Evolutionary conservation across 2,888 invertebrate species (phyloP).

Genomic region (Mythimna lalbum): DNA sequence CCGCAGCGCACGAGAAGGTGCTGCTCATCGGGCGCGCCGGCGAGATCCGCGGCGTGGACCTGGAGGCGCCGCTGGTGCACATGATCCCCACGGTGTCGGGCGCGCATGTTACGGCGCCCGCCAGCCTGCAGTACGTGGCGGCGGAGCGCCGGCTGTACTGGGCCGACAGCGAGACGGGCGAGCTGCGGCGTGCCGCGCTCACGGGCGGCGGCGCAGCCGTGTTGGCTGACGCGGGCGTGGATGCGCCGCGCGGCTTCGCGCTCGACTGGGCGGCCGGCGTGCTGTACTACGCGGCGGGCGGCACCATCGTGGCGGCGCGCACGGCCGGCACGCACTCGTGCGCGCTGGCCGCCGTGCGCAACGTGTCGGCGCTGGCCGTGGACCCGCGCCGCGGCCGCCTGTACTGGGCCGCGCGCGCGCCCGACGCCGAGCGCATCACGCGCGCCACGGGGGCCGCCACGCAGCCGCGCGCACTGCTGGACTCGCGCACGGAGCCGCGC

Average conservation of each 20-base stretch:
- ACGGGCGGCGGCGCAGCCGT: conserved; percentile 88
- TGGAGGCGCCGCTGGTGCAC: conserved; percentile 93
- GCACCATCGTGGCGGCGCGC: conserved; percentile 93
- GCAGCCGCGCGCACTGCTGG: conserved; percentile 79
- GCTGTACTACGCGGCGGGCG: conserved; percentile 93
- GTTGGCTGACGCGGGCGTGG: conserved; percentile 93
- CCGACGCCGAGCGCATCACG: conserved; percentile 87
- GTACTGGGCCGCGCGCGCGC: conserved; percentile 89
- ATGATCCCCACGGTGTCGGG: conserved; percentile 95
- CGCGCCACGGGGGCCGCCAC: conserved; percentile 93
- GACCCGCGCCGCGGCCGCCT: conserved; percentile 92
- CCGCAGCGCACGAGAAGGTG: conserved; percentile 94
- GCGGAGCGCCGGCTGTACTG: conserved; percentile 93
- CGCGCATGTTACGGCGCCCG: conserved; percentile 93
- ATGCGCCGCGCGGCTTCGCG: conserved; percentile 93
- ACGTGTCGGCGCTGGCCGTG: conserved; percentile 92
- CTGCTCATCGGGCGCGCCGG: conserved; percentile 94
- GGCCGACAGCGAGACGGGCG: conserved; percentile 91
- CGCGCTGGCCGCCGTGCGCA: conserved; percentile 86
- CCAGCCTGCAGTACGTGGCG: conserved; percentile 93
- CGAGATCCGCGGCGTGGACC: conserved; percentile 96
- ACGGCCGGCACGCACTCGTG: conserved; percentile 93
- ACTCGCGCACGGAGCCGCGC: conserved; percentile 68
- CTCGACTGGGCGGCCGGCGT: conserved; percentile 95
- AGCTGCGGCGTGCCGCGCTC: conserved; percentile 93